A percentile compares a stretch with the other conserved stretches of the same genome.
Evolutionary conservation across 2,113 vertebrate genomes (phyloP).

Genomic region (Ictalurus furcatus): DNA sequence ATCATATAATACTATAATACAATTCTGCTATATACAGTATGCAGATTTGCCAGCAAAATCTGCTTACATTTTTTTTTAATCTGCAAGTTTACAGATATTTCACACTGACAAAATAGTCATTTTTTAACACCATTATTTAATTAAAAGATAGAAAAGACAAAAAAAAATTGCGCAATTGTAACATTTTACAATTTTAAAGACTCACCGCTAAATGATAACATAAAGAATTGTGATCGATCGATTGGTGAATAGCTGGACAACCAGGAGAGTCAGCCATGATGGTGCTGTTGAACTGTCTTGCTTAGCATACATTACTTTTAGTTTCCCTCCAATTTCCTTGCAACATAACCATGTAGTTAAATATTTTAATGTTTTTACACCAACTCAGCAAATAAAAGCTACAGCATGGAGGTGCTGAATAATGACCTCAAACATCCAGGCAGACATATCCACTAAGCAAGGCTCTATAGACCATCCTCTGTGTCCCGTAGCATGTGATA

Average conservation of each 20-base stretch:
- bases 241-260: not conserved
- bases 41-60: not conserved
- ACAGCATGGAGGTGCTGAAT: not conserved
- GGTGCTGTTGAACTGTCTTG: not conserved
- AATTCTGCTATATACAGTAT: not conserved
- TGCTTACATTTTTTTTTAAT: not conserved
- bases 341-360: not conserved
- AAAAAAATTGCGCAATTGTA: not conserved
- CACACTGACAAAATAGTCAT: not conserved
- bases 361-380: not conserved
- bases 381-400: not conserved
- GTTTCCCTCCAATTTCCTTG: not conserved
- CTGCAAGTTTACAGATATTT: not conserved
- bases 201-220: not conserved
- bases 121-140: not conserved
- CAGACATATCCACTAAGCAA: conserved; percentile 22
- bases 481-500: conserved; percentile 1
- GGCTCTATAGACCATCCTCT: not conserved
- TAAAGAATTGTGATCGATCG: not conserved
- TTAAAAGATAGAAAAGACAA: not conserved
- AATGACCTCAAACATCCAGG: not conserved
- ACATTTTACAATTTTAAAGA: not conserved
- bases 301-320: not conserved
- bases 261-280: not conserved
- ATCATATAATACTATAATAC: not conserved